Percentiles rank a stretch among this genome's conserved stretches.
phyloP scores from a whole-genome alignment of 2,113 vertebrate species.

The Pluvianellus socialis region DNA sequence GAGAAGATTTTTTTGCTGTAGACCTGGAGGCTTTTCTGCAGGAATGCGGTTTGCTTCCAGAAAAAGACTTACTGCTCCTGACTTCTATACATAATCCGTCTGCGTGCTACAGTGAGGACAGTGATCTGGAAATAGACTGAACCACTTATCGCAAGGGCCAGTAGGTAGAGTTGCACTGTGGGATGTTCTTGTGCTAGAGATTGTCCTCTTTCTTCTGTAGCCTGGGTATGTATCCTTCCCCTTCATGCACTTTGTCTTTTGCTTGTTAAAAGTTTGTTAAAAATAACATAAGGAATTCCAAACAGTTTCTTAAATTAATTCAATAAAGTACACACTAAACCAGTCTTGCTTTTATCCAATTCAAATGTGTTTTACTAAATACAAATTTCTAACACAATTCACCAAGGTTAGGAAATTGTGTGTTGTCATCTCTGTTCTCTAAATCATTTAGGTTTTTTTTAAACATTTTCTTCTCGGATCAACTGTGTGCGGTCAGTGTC shows the following conservation, averaged over 20 bases:
- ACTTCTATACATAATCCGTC: constrained; percentile 81
- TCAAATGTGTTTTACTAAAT: neutral
- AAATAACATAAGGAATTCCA: constrained; percentile 5
- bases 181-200: constrained; percentile 4
- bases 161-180: neutral
- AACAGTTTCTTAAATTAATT: constrained; percentile 41
- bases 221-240: neutral
- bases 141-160: neutral
- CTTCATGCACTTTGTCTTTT: constrained; percentile 15
- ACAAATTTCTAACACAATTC: neutral
- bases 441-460: neutral
- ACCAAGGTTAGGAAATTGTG: neutral
- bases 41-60: constrained; percentile 93
- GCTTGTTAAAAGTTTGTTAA: neutral
- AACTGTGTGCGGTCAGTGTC: neutral
- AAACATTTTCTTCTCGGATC: neutral
- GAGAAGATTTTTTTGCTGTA: constrained; percentile 96
- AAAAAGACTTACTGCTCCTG: constrained; percentile 79
- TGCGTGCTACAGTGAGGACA: constrained; percentile 86
- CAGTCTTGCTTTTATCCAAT: neutral
- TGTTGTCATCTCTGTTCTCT: neutral
- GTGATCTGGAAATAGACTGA: constrained; percentile 95
- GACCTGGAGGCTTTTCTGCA: constrained; percentile 94
- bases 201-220: neutral
- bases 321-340: neutral